Percentiles rank a stretch among this genome's conserved stretches.
Evolutionary conservation across 2,888 invertebrate genomes (phyloP).

Genomic region (Eristalinus aeneus): DNA sequence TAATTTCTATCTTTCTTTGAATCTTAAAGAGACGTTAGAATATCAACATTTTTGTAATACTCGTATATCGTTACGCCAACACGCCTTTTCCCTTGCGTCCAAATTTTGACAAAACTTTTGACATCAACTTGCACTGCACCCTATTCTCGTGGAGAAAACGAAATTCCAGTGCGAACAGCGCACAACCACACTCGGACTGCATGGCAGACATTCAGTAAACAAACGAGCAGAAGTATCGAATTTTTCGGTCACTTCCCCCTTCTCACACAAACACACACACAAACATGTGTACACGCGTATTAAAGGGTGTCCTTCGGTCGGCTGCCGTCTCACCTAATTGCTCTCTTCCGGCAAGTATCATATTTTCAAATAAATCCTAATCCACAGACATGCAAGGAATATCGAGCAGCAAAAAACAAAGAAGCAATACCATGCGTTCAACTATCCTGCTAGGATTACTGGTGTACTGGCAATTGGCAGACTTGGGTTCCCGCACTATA

Average conservation of each 20-base stretch:
- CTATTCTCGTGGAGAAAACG: background rate
- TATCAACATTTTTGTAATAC: too few relatives aligned
- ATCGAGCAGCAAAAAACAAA: constrained; percentile 7
- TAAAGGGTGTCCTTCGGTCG: constrained; percentile 12
- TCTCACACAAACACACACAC: too few relatives aligned
- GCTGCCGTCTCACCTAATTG: constrained; percentile 64
- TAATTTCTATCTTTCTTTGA: too few relatives aligned
- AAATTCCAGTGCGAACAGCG: background rate
- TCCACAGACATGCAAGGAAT: constrained; percentile 26
- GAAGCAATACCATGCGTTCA: background rate
- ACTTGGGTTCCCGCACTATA: background rate
- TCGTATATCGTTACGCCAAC: too few relatives aligned
- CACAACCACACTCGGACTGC: background rate
- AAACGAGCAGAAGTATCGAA: constrained; percentile 24
- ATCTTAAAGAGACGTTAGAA: too few relatives aligned
- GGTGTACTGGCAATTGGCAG: constrained; percentile 7
- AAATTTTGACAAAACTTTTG: too few relatives aligned
- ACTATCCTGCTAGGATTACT: constrained; percentile 27
- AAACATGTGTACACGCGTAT: background rate
- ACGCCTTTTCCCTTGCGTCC: too few relatives aligned
- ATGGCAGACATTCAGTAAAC: constrained; percentile 21
- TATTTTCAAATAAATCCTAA: constrained; percentile 68
- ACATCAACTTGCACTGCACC: background rate
- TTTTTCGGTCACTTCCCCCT: constrained; percentile 7
- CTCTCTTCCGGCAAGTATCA: constrained; percentile 67